These are phyloP conservation scores for Macrotrachela quadricornifera DNA, from an alignment of 1,140 invertebrate genomes.

Conservation along the genomic window DNA sequence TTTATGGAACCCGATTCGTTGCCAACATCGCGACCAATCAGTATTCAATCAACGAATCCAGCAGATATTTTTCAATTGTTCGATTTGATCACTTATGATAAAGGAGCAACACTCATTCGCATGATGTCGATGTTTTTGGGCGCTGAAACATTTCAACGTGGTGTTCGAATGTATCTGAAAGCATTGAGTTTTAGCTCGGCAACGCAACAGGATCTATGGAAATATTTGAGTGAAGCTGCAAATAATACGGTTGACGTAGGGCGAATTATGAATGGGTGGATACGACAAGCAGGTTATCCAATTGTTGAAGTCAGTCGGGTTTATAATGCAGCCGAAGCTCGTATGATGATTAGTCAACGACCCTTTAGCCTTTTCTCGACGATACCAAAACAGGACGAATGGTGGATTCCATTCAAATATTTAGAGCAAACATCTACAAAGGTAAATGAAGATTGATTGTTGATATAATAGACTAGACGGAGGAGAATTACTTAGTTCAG, in stretches of 20 bases:
- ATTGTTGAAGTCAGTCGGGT: slow-evolving; percentile 30
- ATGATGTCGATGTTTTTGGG: slow-evolving; percentile 14
- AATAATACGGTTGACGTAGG: slow-evolving; percentile 40
- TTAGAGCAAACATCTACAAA: slow-evolving; percentile 12
- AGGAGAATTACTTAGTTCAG: too few relatives aligned
- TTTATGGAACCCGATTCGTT: slow-evolving; percentile 17
- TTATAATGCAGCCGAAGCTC: slow-evolving; percentile 41
- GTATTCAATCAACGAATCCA: slow-evolving; percentile 46
- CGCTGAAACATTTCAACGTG: slow-evolving; percentile 15
- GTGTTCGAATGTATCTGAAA: slow-evolving; percentile 40
- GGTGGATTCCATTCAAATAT: not conserved
- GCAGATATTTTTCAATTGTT: slow-evolving; percentile 77
- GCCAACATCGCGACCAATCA: slow-evolving; percentile 29
- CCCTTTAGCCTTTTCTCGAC: slow-evolving; percentile 24
- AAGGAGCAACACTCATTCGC: slow-evolving; percentile 39
- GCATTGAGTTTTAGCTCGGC: slow-evolving; percentile 20
- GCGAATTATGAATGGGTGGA: slow-evolving; percentile 30
- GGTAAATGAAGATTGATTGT: slow-evolving; percentile 14
- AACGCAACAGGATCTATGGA: slow-evolving; percentile 23
- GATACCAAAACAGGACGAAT: not conserved
- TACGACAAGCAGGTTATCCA: slow-evolving; percentile 24
- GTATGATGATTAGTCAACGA: slow-evolving; percentile 22
- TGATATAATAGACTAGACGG: slow-evolving; percentile 24
- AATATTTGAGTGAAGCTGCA: slow-evolving; percentile 41
- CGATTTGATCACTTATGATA: slow-evolving; percentile 71